These are phyloP conservation scores for Cathartes aura DNA, from an alignment of 2,113 vertebrate species.

Conservation along the genomic window DNA sequence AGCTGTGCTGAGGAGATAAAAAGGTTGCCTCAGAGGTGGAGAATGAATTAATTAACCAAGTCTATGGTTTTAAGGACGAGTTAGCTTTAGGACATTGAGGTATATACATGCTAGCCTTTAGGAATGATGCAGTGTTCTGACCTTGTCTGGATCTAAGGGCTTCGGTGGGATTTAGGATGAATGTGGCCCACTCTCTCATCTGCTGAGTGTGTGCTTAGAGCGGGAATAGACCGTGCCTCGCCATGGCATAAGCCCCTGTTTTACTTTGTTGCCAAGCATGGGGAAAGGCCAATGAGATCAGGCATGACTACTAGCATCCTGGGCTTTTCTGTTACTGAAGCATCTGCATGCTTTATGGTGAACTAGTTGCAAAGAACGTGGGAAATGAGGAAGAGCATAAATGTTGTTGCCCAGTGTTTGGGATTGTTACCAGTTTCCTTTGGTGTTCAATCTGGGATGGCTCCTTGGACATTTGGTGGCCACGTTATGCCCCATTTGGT, in stretches of 20 bases:
- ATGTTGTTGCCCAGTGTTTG: not conserved
- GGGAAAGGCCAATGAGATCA: not conserved
- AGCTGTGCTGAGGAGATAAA: not conserved
- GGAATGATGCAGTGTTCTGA: not conserved
- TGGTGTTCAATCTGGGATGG: not conserved
- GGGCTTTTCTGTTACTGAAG: not conserved
- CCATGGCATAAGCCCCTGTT: not conserved
- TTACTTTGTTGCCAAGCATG: not conserved
- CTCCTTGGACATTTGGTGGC: conserved; percentile 11
- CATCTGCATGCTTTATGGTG: not conserved
- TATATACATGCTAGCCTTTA: not conserved
- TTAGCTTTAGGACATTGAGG: not conserved
- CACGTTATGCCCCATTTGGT: not conserved
- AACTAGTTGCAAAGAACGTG: not conserved
- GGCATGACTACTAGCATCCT: not conserved
- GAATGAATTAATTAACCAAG: not conserved
- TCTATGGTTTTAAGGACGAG: not conserved
- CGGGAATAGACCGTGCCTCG: not conserved
- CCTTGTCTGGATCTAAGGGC: not conserved
- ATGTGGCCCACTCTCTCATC: not conserved
- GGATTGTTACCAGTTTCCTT: not conserved
- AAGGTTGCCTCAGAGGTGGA: not conserved
- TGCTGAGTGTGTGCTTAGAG: not conserved
- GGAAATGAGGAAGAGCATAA: not conserved
- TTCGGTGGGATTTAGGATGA: not conserved